Conservation (phyloP, 2,113 vertebrate species). For the Castor canadensis region DNA sequence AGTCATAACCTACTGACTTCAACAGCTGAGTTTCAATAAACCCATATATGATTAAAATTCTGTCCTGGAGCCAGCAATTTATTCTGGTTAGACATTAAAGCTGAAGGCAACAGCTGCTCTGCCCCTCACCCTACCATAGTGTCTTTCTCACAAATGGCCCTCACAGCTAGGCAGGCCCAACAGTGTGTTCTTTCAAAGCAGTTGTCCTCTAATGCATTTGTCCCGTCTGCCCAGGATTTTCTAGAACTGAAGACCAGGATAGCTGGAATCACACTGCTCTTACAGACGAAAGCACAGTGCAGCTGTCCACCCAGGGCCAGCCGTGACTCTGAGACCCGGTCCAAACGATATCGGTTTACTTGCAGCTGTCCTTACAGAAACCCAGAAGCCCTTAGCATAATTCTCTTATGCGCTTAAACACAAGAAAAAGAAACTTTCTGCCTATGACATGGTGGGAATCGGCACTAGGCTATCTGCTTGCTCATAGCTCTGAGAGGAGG, state of each 20-base stretch:
- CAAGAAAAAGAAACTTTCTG: background rate
- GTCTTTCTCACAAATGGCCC: slow-evolving; percentile 28
- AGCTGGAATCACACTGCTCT: background rate
- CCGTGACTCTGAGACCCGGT: background rate
- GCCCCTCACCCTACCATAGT: background rate
- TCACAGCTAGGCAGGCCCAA: slow-evolving; percentile 45
- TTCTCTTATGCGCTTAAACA: background rate
- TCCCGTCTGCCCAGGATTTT: background rate
- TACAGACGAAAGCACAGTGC: background rate
- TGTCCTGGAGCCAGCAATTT: slow-evolving; percentile 13
- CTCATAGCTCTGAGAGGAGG: background rate
- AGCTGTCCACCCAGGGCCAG: background rate
- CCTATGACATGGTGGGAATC: background rate
- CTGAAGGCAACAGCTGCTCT: slow-evolving; percentile 55
- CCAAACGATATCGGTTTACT: background rate
- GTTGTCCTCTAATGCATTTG: slow-evolving; percentile 52
- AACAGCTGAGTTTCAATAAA: slow-evolving; percentile 56
- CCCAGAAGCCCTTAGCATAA: background rate
- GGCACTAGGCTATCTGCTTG: too few relatives aligned
- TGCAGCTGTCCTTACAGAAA: slow-evolving; percentile 60
- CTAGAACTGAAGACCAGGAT: background rate
- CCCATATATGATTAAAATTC: background rate
- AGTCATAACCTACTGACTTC: background rate
- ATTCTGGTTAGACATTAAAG: slow-evolving; percentile 47
- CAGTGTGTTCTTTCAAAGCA: slow-evolving; percentile 55